Evolutionary conservation across 2,797 vertebrate species (phyloP).

Genomic region (Oryzias sinensis): DNA sequence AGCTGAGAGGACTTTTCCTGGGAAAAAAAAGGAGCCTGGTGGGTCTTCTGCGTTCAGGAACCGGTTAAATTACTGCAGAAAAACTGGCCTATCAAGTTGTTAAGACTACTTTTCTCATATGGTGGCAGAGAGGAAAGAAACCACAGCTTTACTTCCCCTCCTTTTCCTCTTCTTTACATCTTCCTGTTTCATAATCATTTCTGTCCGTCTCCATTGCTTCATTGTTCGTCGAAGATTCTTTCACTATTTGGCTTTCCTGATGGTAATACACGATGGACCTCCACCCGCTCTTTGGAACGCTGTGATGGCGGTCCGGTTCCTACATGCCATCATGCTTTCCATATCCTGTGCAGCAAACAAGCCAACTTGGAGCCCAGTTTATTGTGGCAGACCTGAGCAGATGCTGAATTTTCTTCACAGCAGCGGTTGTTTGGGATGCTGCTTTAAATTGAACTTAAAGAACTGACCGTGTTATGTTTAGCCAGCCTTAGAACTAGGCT

Average conservation of each 20-base stretch:
- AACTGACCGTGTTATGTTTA: too few relatives aligned
- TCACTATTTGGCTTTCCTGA: slow-evolving; percentile 67
- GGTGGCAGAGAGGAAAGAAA: slow-evolving; percentile 34
- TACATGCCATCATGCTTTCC: slow-evolving; percentile 69
- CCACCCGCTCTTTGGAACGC: slow-evolving; percentile 52
- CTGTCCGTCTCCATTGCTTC: slow-evolving; percentile 63
- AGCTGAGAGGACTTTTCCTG: slow-evolving; percentile 5
- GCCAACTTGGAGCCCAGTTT: slow-evolving; percentile 22
- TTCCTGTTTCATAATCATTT: slow-evolving; percentile 17
- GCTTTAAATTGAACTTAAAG: too few relatives aligned
- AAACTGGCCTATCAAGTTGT: slow-evolving; percentile 1
- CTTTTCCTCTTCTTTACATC: slow-evolving; percentile 33
- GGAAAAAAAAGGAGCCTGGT: slow-evolving; percentile 8
- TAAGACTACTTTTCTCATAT: slow-evolving; percentile 21
- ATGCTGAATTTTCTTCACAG: background rate
- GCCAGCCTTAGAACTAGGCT: background rate
- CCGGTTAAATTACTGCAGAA: background rate
- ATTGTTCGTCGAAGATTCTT: slow-evolving; percentile 60
- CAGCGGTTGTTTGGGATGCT: too few relatives aligned
- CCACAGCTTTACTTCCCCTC: slow-evolving; percentile 24
- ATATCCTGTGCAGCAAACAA: slow-evolving; percentile 55
- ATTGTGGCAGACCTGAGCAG: slow-evolving; percentile 12
- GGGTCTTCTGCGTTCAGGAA: too few relatives aligned
- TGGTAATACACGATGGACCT: slow-evolving; percentile 29
- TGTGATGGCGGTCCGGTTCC: slow-evolving; percentile 23